phyloP scores from a whole-genome alignment of 2,113 vertebrate species.

The Ginglymostoma cirratum region DNA sequence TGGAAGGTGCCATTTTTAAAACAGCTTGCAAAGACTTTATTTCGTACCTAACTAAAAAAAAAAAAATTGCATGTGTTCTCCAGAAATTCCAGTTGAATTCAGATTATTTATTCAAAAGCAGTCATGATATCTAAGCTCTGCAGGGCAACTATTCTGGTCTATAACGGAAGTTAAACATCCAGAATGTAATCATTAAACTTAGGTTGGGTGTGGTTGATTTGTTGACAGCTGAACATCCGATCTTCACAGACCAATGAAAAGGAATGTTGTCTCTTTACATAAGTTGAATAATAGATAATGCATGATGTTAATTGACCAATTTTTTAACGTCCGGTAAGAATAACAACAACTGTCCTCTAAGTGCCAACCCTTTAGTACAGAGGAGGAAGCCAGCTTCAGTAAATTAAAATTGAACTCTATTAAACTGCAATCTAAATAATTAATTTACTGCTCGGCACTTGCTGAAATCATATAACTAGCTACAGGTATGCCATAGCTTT shows the following conservation, averaged over 20 bases:
- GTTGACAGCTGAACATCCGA: constrained; percentile 14
- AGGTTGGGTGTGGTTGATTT: neutral
- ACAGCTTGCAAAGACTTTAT: neutral
- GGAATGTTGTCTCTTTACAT: neutral
- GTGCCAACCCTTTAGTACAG: neutral
- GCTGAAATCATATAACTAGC: neutral
- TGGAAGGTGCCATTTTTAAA: neutral
- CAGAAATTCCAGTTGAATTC: neutral
- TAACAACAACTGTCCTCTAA: neutral
- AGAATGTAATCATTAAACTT: neutral
- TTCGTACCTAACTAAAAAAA: neutral
- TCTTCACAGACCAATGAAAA: constrained; percentile 24
- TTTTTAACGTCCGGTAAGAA: neutral
- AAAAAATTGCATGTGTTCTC: neutral
- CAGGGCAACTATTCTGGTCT: neutral
- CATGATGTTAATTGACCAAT: constrained; percentile 10
- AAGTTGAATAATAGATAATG: neutral
- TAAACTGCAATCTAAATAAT: neutral
- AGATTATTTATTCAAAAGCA: neutral
- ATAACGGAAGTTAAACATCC: neutral
- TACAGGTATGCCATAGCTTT: no score
- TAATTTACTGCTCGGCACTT: neutral
- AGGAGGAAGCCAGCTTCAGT: neutral
- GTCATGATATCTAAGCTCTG: neutral
- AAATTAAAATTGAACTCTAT: neutral